Conservation (phyloP, 2,113 vertebrate genomes). For the Meles meles region DNA sequence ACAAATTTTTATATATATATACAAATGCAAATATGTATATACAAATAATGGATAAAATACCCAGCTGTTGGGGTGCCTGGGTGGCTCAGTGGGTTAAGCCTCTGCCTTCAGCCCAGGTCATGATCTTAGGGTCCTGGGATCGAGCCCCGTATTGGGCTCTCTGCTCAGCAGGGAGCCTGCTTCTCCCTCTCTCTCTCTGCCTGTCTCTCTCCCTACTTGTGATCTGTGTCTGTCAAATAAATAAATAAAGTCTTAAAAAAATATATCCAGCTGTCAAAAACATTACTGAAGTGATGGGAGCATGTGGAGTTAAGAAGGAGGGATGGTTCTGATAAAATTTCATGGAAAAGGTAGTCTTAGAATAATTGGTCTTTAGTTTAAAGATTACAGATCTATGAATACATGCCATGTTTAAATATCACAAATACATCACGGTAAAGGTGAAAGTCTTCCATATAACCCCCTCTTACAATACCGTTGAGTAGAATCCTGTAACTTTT, state of each 20-base stretch:
- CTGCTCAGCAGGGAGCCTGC: no score
- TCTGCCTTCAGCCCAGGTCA: no score
- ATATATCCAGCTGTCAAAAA: constrained; percentile 5
- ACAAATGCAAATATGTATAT: neutral
- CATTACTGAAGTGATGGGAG: neutral
- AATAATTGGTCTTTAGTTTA: neutral
- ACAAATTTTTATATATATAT: no score
- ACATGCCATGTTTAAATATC: neutral
- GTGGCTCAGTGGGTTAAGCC: no score
- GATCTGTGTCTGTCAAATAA: no score
- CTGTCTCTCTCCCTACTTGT: no score
- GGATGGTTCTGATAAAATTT: neutral
- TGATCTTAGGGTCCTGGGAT: no score
- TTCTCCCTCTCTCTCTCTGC: no score
- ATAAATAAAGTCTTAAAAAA: neutral
- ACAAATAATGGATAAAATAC: neutral
- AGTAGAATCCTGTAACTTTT: neutral
- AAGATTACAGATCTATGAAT: neutral
- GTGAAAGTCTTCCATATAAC: neutral
- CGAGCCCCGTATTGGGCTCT: no score
- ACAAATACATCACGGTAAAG: neutral
- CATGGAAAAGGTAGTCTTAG: neutral
- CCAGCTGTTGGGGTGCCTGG: neutral
- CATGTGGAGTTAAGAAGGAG: neutral
- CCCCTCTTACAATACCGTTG: neutral